Base-by-base conservation (phyloP, 64 coral and sea anemone genomes). In the Porites lutea region DNA sequence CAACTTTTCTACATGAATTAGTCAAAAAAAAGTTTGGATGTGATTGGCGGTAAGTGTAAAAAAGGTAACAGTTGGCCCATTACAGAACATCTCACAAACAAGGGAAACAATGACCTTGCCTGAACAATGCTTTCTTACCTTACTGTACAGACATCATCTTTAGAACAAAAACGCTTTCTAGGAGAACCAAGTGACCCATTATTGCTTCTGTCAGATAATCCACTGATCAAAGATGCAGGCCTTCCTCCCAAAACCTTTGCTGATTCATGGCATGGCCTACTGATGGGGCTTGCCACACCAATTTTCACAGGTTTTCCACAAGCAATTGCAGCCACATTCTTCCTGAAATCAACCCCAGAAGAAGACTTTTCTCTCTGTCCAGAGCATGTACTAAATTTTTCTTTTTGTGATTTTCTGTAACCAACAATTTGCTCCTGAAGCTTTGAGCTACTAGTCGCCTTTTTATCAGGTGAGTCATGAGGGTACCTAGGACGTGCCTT, bases 301-400 rank as follows among this genome's bases (percentile, higher is more conserved):
- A 79, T 75, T 69, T 78, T 46, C 46, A 60, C 23, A 49, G 69
- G 77, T 60, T 91, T 91, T 12, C 89, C 89, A 82, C 68, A 82
- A 16, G 89, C 89, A 74, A 91, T 91, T 44, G 89, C 89, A 52
- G 67, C 89, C 7, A 59, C 89, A 60, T 91, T 91, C 48, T 71
- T 67, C 46, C 89, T 72, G 54, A 91, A 91, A 58, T 79, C 77
- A 69, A 91, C 18, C n/a, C 89, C 89, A 59, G 59, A 52, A 0
- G 77, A 46, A 16, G 66, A 60, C n/a, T 72, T 91, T 6, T 65
- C 79, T 65, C 61, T 62, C 37, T 46, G 60, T 16, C 60, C 37
- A 81, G 78, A 45, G 53, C 13, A 8, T 69, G 49, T 80, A 57
- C 14, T 4, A 71, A 16, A 43, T 80, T 69, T 90, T 27, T 68